A percentile compares a stretch with the other conserved stretches of the same genome.
Conservation (phyloP, 2,888 invertebrate genomes). For the Eilema caniola region DNA sequence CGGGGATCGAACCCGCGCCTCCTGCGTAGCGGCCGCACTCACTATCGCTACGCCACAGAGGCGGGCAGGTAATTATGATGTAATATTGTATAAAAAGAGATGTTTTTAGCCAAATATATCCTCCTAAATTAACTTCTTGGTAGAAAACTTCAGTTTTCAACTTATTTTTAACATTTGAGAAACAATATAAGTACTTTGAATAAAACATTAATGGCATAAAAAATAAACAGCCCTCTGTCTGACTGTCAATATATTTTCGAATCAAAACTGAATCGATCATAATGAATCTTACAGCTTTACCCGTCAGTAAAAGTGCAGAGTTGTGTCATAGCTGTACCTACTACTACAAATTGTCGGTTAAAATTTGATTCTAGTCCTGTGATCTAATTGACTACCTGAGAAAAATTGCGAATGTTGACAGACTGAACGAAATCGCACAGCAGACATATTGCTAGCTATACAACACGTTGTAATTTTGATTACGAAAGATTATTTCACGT, state of each 20-base stretch:
- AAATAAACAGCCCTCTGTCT: neutral
- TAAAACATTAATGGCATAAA: neutral
- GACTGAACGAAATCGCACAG: neutral
- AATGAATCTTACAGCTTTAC: neutral
- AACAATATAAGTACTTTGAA: neutral
- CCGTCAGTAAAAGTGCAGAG: neutral
- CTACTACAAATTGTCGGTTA: neutral
- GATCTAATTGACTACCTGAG: neutral
- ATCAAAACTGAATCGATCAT: neutral
- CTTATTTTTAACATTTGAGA: too few relatives aligned
- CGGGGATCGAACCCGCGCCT: too few relatives aligned
- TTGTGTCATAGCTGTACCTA: neutral
- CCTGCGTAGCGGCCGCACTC: too few relatives aligned
- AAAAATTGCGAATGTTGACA: neutral
- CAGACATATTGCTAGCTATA: slow-evolving; percentile 6
- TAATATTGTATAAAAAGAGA: too few relatives aligned
- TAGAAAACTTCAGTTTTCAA: too few relatives aligned
- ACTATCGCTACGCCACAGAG: too few relatives aligned
- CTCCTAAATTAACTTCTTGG: too few relatives aligned
- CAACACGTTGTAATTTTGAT: slow-evolving; percentile 15
- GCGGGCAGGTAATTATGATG: too few relatives aligned
- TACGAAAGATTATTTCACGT: slow-evolving; percentile 14
- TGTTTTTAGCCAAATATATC: too few relatives aligned
- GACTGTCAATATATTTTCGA: too few relatives aligned
- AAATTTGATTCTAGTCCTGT: neutral